Evolutionary conservation across 2,797 vertebrate species (phyloP).

Genomic region (Gambusia yucatana): DNA sequence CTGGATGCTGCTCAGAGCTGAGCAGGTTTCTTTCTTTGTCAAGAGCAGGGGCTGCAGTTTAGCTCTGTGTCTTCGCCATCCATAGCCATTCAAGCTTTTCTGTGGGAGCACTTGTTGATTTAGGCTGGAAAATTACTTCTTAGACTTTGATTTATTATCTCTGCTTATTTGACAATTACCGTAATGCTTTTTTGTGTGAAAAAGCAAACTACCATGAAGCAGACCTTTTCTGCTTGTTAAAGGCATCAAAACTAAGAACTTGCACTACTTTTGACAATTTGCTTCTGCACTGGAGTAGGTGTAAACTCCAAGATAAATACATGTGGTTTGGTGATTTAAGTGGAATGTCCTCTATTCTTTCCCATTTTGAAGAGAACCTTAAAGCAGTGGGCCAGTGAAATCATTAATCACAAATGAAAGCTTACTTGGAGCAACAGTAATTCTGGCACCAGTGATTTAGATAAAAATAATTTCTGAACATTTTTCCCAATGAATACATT

Average conservation of each 20-base stretch:
- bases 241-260: not conserved
- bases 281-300: too few relatives aligned
- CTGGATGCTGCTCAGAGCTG: slow-evolving; percentile 71
- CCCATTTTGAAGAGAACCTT: too few relatives aligned
- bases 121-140: not conserved
- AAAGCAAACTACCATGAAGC: not conserved
- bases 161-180: not conserved
- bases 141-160: not conserved
- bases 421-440: not conserved
- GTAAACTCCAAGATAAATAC: not conserved
- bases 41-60: slow-evolving; percentile 47
- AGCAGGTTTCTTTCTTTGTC: slow-evolving; percentile 54
- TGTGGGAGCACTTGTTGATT: slow-evolving; percentile 29
- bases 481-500: not conserved
- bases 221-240: not conserved
- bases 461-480: not conserved
- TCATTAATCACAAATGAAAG: too few relatives aligned
- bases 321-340: not conserved
- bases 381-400: too few relatives aligned
- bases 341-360: not conserved
- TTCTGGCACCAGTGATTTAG: not conserved
- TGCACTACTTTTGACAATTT: not conserved
- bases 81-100: not conserved
- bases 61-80: slow-evolving; percentile 19
- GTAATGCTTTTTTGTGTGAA: not conserved